These are phyloP conservation scores for Battus philenor DNA, from an alignment of 1,140 invertebrate species.

Conservation along the genomic window DNA sequence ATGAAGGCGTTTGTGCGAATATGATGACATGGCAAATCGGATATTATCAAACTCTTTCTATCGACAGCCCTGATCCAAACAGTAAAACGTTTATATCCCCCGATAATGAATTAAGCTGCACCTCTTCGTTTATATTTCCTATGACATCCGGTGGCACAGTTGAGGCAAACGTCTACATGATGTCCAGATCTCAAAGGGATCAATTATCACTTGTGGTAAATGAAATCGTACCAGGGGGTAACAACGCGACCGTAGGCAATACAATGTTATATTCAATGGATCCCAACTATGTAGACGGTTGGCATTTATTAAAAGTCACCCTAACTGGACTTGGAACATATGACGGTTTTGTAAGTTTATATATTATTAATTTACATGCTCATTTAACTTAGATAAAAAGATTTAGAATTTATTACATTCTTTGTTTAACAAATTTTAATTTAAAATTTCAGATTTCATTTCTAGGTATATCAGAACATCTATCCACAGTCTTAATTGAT, in stretches of 20 bases:
- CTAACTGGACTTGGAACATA: constrained; percentile 14
- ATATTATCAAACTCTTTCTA: constrained; percentile 20
- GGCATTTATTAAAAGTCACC: constrained; percentile 16
- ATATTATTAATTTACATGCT: no score
- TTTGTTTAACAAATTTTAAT: constrained; percentile 2
- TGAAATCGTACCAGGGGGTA: constrained; percentile 20
- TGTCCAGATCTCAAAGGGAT: constrained; percentile 22
- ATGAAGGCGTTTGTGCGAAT: constrained; percentile 22
- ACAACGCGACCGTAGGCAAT: constrained; percentile 26
- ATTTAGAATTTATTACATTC: neutral
- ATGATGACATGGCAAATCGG: constrained; percentile 27
- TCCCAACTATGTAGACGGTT: constrained; percentile 16
- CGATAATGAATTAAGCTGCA: constrained; percentile 24
- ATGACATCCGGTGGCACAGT: constrained; percentile 27
- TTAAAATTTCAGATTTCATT: constrained; percentile 28
- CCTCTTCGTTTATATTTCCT: constrained; percentile 25
- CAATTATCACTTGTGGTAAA: constrained; percentile 31
- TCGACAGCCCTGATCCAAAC: constrained; percentile 23
- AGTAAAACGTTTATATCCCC: constrained; percentile 31
- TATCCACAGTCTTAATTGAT: constrained; percentile 32
- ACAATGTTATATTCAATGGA: constrained; percentile 15
- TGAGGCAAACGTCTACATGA: constrained; percentile 35
- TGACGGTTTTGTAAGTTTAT: constrained; percentile 22
- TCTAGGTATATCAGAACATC: constrained; percentile 21
- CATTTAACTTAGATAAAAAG: no score